Percentiles rank a stretch among this genome's conserved stretches.
Conservation (phyloP, 2,797 vertebrate species). For the Chiloscyllium punctatum region DNA sequence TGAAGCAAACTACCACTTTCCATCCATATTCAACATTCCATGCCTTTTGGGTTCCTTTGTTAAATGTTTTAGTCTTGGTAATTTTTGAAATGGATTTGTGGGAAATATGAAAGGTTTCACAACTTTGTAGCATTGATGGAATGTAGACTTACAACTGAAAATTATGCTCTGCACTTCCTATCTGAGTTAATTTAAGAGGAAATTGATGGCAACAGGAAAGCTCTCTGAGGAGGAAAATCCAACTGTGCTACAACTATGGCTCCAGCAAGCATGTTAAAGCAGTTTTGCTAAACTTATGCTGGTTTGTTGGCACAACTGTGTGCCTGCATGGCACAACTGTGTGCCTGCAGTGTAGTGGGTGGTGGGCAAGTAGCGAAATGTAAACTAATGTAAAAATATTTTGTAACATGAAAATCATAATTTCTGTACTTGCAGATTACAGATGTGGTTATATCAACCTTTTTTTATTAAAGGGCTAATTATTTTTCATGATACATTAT, state of each 20-base stretch:
- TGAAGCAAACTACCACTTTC: background rate
- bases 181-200: background rate
- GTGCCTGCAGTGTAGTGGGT: background rate
- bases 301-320: background rate
- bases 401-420: background rate
- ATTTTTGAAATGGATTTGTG: background rate
- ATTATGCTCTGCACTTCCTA: background rate
- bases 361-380: background rate
- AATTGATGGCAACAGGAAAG: background rate
- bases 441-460: background rate
- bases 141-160: background rate
- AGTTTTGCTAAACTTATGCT: background rate
- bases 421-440: background rate
- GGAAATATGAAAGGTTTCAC: background rate
- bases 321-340: background rate
- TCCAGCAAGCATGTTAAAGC: background rate
- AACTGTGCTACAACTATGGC: background rate
- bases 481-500: background rate
- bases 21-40: background rate
- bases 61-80: background rate
- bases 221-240: background rate
- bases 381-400: background rate
- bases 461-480: background rate
- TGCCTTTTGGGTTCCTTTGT: background rate
- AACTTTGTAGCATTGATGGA: background rate